Base-by-base conservation (phyloP, 2,113 vertebrate genomes). In the Triplophysa siluroides region DNA sequence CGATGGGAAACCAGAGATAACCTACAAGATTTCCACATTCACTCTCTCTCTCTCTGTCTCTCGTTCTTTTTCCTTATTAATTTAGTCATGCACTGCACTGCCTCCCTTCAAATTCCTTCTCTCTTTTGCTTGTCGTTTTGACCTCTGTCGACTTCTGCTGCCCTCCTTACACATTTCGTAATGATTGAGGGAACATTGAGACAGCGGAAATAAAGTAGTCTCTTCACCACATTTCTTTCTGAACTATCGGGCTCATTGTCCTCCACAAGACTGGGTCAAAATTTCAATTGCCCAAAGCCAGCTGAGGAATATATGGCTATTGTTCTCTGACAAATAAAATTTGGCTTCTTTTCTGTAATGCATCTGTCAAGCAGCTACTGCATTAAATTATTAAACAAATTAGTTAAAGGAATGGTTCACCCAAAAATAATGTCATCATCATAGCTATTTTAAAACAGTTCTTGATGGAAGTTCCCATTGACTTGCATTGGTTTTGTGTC, bases 111-210 rank as follows among this genome's bases (percentile, higher is more conserved):
- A 29, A 56, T 67, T 76, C 16, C 43, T 26, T 41, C 43, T 56
- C 65, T 76, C 79, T 78, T 83, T 70, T 76, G 71, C 72, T 54
- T 58, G 65, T 50, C 38, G n/a, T 66, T 71, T 79, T 83, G 78
- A 83, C 78, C 78, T 60, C 23, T 61, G 56, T 74, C 21, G 13
- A 60, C 71, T 61, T 61, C 33, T 19, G 78, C 60, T 72, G 78
- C 73, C 73, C 78, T 80, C 47, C 8, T 69, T 52, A 76, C 26
- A 29, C 72, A 65, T 68, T 70, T 65, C 64, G 41, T 56, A 83
- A 83, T 69, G 72, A 83, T 65, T 70, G 79, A 71, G 61, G 43
- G 26, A 68, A 66, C 38, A 54, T n/a, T 43, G 56, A 69, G 56
- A 64, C 38, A 67, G 79, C 61, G 41, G 33, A 52, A 79, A 65